These are phyloP conservation scores for Artibeus lituratus DNA, from an alignment of 2,797 vertebrate species.

Conservation along the genomic window DNA sequence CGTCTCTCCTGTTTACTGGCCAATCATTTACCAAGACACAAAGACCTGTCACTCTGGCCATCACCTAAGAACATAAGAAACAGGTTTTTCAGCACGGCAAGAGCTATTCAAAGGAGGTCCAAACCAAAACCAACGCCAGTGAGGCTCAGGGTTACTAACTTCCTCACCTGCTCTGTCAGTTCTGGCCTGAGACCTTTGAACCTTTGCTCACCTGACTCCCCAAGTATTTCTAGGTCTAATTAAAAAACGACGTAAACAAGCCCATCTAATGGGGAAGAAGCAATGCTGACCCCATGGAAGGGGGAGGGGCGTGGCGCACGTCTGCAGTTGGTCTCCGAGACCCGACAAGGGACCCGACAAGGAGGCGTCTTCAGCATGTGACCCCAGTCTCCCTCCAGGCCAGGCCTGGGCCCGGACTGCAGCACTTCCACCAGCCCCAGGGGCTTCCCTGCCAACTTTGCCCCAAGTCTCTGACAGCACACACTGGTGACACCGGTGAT, in stretches of 20 bases:
- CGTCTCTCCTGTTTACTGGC: not conserved
- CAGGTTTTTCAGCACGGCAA: not conserved
- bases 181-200: not conserved
- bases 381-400: not conserved
- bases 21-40: not conserved
- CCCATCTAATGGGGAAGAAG: slow-evolving; percentile 1
- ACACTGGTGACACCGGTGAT: not conserved
- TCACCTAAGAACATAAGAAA: not conserved
- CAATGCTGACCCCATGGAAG: slow-evolving; percentile 54
- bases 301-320: not conserved
- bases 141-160: rapidly evolving
- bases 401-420: not conserved
- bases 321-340: not conserved
- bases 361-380: slow-evolving; percentile 7
- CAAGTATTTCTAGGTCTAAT: not conserved
- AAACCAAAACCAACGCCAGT: rapidly evolving
- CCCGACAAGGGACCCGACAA: not conserved
- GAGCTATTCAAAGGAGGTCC: not conserved
- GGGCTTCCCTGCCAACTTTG: not conserved
- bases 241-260: slow-evolving; percentile 45
- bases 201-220: not conserved
- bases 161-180: rapidly evolving
- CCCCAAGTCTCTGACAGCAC: not conserved
- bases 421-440: not conserved
- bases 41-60: too few relatives aligned